Evolutionary conservation across 2,888 invertebrate species (phyloP).

Genomic region (Folsomia candida): DNA sequence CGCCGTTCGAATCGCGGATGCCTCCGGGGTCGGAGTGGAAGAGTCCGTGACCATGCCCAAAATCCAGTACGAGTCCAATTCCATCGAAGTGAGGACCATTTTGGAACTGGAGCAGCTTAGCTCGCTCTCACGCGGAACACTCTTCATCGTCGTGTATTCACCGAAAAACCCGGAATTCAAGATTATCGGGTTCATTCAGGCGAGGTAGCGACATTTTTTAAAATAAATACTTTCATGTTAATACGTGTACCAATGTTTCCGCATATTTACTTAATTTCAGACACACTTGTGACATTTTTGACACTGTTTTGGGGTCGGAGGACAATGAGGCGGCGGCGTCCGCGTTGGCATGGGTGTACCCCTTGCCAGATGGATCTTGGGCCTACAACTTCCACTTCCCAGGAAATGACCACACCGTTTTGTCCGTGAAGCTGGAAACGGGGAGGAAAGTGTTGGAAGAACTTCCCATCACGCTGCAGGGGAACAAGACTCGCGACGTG

Average conservation of each 20-base stretch:
- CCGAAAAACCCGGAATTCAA: conserved; percentile 63
- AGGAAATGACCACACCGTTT: conserved; percentile 28
- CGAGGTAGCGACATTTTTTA: conserved; percentile 41
- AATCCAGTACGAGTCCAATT: conserved; percentile 57
- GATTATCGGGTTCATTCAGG: conserved; percentile 61
- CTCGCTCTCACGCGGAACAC: conserved; percentile 71
- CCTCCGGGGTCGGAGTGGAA: conserved; percentile 45
- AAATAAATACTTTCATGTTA: conserved; percentile 11
- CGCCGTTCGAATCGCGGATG: conserved; percentile 46
- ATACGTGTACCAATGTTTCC: not conserved
- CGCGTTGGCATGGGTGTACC: conserved; percentile 50
- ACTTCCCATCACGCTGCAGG: conserved; percentile 40
- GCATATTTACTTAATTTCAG: conserved; percentile 30
- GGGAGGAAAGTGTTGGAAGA: conserved; percentile 50
- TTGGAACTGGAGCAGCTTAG: conserved; percentile 73
- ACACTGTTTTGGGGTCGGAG: conserved; percentile 47
- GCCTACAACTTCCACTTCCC: conserved; percentile 50
- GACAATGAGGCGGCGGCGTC: conserved; percentile 39
- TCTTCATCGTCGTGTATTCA: conserved; percentile 69
- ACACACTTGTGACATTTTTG: conserved; percentile 50
- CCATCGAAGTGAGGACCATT: conserved; percentile 74
- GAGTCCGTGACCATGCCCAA: conserved; percentile 49
- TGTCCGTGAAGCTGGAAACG: conserved; percentile 50
- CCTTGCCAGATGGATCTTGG: conserved; percentile 50
- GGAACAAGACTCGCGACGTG: conserved; percentile 45